Evolutionary conservation across 2,888 invertebrate species (phyloP), one percentile per base, ranked within the genome.

Genomic region (Carpatolechia fugitivella): DNA sequence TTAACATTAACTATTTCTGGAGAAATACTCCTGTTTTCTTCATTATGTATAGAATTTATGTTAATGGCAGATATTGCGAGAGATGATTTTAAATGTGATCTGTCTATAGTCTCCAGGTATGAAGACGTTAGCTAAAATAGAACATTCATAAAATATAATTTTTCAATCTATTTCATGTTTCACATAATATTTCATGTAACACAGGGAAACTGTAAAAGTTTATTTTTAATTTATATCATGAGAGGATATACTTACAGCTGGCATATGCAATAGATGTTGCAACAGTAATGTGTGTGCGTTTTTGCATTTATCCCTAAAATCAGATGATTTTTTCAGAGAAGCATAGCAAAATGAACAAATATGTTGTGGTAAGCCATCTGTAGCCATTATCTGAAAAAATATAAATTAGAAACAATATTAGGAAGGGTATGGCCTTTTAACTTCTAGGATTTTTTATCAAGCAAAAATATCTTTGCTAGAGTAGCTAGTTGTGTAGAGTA

Each of bases 351-450:
- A 24, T 7, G 11, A 35, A 38, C 56, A 56, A 4, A 56, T 48
- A 29, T 56, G 48, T n/a, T 56, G 56, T 0, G 56, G 56, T 3
- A 52, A 13, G 1, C 52, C 48, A 16, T 56, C 56, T 7, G 13
- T 40, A 8, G 33, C 40, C 10, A 11, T 11, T 10, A 41, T 41
- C 40, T 41, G 11, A 8, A 41, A 41, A 41, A 7, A 40, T 6
- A 24, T 6, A 24, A 6, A 24, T 24, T 24, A 24, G 24, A 24
- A n/a, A n/a, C n/a, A n/a, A n/a, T n/a, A n/a, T n/a, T n/a, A n/a
- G n/a, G n/a, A n/a, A n/a, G n/a, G n/a, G n/a, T n/a, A n/a, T n/a
- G n/a, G n/a, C n/a, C n/a, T n/a, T n/a, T n/a, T n/a, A n/a, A n/a
- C n/a, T n/a, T n/a, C n/a, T n/a, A n/a, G n/a, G n/a, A n/a, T n/a